Base-by-base conservation (phyloP, 23 tunicate species). In the Aplidium turbinatum region DNA sequence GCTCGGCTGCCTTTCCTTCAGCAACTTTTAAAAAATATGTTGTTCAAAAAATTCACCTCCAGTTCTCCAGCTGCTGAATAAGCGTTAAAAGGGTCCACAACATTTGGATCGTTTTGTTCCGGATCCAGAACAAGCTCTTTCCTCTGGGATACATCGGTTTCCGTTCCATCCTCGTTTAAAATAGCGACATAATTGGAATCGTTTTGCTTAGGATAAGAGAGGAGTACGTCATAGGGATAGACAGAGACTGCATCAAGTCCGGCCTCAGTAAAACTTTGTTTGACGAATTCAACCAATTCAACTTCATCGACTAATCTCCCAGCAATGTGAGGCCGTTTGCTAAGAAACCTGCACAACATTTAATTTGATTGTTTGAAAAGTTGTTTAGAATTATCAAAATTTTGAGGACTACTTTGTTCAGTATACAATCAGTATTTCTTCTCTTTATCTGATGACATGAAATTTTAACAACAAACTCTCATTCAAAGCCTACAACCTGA, bases 301-400 rank as follows among this genome's bases (percentile, higher is more conserved):
- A 47, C 74, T 31, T 86, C 93, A 46, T 86, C 93, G 19, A 56
- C 73, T 0, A 72, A 74, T 22, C 93, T 67, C 11, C 93, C 93
- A 38, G 93, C 93, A 63, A 86, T 86, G 39, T 86, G 93, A 25
- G 93, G 93, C n/a, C n/a, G n/a, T n/a, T n/a, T n/a, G n/a, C n/a
- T n/a, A n/a, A n/a, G n/a, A n/a, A n/a, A n/a, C n/a, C n/a, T n/a
- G n/a, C n/a, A n/a, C n/a, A n/a, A n/a, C n/a, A n/a, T n/a, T n/a
- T n/a, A n/a, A n/a, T n/a, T n/a, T n/a, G n/a, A n/a, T n/a, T n/a
- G n/a, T n/a, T n/a, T n/a, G n/a, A n/a, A n/a, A n/a, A n/a, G n/a
- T n/a, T n/a, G n/a, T n/a, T n/a, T n/a, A n/a, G n/a, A n/a, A n/a
- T n/a, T n/a, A n/a, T n/a, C n/a, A n/a, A n/a, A n/a, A n/a, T n/a